A percentile compares a stretch with the other conserved stretches of the same genome.
Evolutionary conservation across 1,140 invertebrate species (phyloP).

Genomic region (Eupristina koningsbergeri): DNA sequence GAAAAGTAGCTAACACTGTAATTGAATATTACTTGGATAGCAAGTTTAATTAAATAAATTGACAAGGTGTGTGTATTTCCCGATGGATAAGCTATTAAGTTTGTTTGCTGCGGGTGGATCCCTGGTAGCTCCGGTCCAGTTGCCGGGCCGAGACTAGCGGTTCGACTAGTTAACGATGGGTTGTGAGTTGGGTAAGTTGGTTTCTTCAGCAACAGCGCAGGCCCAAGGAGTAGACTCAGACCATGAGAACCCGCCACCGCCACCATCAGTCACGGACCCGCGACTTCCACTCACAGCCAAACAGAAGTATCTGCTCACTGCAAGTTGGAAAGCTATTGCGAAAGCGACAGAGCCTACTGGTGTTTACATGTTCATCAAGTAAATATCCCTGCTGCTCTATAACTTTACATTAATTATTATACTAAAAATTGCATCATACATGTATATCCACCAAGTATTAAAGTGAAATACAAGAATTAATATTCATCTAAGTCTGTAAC

Average conservation of each 20-base stretch:
- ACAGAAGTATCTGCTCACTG: conserved; percentile 89
- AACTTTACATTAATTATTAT: not conserved
- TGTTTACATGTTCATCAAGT: conserved; percentile 93
- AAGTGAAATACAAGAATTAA: not conserved
- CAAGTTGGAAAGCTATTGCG: conserved; percentile 91
- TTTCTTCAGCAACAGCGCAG: conserved; percentile 76
- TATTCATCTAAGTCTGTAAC: too few relatives aligned
- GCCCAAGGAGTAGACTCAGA: conserved; percentile 69
- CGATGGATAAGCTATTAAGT: too few relatives aligned
- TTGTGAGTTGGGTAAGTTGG: conserved; percentile 84
- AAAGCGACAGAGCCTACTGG: conserved; percentile 90
- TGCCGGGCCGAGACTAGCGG: not conserved
- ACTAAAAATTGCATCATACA: not conserved
- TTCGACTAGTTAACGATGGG: conserved; percentile 75
- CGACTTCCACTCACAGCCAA: conserved; percentile 86
- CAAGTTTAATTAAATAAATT: too few relatives aligned
- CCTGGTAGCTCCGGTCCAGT: not conserved
- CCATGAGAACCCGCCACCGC: conserved; percentile 72
- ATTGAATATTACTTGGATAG: not conserved
- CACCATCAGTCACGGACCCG: conserved; percentile 82
- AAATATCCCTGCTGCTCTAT: conserved; percentile 72
- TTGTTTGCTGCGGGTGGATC: too few relatives aligned
- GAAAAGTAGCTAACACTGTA: not conserved
- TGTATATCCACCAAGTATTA: not conserved
- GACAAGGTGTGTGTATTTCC: too few relatives aligned